phyloP scores from a whole-genome alignment of 2,888 invertebrate genomes.

The Tenodera sinensis region DNA sequence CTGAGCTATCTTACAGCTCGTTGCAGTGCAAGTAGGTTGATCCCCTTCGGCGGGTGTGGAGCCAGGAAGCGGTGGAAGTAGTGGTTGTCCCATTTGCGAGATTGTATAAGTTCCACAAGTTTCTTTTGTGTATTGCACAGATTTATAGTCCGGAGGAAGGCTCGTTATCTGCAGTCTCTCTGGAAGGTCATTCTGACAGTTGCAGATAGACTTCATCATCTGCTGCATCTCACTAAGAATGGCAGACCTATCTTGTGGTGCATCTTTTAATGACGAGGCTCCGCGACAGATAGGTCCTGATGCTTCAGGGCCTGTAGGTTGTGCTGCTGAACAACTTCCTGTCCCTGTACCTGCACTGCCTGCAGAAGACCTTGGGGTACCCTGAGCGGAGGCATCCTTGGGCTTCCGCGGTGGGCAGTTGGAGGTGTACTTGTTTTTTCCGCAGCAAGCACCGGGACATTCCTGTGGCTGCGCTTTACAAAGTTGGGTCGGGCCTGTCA shows the following conservation, averaged over 20 bases:
- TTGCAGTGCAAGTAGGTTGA: neutral
- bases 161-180: neutral
- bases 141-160: neutral
- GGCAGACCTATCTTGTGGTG: neutral
- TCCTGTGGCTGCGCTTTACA: neutral
- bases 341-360: no score
- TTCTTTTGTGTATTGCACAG: neutral
- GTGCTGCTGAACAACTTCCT: no score
- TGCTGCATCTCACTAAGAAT: neutral
- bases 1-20: neutral
- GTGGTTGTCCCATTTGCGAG: neutral
- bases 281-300: neutral
- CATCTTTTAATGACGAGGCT: neutral
- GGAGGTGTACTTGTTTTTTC: neutral
- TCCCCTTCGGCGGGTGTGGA: neutral
- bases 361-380: neutral
- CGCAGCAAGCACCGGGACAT: neutral
- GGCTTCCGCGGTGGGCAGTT: neutral
- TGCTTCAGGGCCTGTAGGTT: no score
- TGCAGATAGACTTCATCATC: neutral
- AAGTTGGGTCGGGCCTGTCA: neutral
- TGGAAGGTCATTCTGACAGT: neutral
- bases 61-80: neutral
- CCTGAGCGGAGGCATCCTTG: neutral
- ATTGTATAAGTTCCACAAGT: neutral